A percentile compares a stretch with the other conserved stretches of the same genome.
Evolutionary conservation across 1,140 invertebrate genomes (phyloP).

Genomic region (Drosophila setifemur): DNA sequence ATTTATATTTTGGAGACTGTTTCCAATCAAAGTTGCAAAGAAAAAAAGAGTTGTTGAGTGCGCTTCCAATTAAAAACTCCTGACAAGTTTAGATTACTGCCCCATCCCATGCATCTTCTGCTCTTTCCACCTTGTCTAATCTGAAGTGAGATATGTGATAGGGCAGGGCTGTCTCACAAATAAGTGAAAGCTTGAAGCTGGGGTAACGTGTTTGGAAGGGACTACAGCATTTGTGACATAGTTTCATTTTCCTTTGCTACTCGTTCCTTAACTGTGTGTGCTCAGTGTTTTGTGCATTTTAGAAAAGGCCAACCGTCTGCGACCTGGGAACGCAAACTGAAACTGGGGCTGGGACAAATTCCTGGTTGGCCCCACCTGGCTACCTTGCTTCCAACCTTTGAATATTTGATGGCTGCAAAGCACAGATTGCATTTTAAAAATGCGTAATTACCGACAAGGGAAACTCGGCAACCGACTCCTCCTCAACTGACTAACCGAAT

Average conservation of each 20-base stretch:
- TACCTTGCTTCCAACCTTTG: conserved; percentile 8
- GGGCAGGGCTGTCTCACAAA: conserved; percentile 4
- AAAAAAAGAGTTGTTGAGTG: not conserved
- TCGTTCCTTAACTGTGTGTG: conserved; percentile 7
- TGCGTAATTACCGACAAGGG: conserved; percentile 51
- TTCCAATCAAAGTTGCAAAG: not conserved
- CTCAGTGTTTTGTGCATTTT: conserved; percentile 44
- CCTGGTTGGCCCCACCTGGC: too few relatives aligned
- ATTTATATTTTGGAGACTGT: conserved; percentile 7
- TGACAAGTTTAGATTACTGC: not conserved
- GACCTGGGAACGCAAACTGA: conserved; percentile 4
- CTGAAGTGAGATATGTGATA: not conserved
- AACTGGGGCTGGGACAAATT: conserved; percentile 5
- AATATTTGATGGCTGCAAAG: conserved; percentile 45
- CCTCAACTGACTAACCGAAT: conserved; percentile 12
- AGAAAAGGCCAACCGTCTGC: conserved; percentile 38
- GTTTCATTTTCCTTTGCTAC: not conserved
- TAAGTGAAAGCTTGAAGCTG: conserved; percentile 23
- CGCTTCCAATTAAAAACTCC: not conserved
- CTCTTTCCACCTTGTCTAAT: not conserved
- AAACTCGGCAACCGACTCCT: conserved; percentile 38
- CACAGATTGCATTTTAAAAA: conserved; percentile 50
- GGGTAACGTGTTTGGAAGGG: conserved; percentile 10
- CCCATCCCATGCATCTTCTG: too few relatives aligned
- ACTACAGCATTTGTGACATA: conserved; percentile 36